A percentile compares a stretch with the other conserved stretches of the same genome.
Conservation (phyloP, 2,113 vertebrate species). For the Macquaria australasica region DNA sequence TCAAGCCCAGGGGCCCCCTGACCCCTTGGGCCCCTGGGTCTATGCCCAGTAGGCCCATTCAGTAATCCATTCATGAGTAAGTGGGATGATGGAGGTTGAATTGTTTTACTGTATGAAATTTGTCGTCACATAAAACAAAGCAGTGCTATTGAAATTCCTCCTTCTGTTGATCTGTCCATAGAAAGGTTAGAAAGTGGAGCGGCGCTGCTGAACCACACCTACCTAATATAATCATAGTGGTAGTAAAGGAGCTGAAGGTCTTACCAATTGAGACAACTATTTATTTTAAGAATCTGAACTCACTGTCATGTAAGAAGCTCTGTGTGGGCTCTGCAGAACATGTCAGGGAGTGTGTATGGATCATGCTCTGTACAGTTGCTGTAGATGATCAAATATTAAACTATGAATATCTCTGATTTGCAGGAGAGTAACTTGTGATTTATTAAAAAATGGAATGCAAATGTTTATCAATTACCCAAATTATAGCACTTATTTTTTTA, state of each 20-base stretch:
- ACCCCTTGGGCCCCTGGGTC: no score
- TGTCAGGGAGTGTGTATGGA: background rate
- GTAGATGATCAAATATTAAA: background rate
- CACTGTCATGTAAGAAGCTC: no score
- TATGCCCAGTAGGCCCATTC: no score
- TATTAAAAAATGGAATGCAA: background rate
- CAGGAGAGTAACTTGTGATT: background rate
- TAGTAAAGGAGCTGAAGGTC: background rate
- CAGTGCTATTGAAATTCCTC: background rate
- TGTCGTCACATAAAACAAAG: background rate
- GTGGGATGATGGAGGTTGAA: background rate
- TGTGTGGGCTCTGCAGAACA: background rate
- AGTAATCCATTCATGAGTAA: no score
- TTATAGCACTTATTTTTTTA: no score
- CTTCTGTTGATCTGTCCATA: background rate
- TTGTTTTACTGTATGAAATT: background rate
- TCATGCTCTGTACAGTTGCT: background rate
- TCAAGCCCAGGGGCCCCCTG: no score
- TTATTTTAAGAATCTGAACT: background rate
- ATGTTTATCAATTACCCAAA: background rate
- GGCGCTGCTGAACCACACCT: background rate
- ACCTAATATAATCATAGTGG: background rate
- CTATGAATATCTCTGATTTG: background rate
- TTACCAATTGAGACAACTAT: background rate
- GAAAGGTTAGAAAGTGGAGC: background rate